Evolutionary conservation across 2,797 vertebrate species (phyloP), one percentile per base, ranked within the genome.

Genomic region (Triplophysa bombifrons): DNA sequence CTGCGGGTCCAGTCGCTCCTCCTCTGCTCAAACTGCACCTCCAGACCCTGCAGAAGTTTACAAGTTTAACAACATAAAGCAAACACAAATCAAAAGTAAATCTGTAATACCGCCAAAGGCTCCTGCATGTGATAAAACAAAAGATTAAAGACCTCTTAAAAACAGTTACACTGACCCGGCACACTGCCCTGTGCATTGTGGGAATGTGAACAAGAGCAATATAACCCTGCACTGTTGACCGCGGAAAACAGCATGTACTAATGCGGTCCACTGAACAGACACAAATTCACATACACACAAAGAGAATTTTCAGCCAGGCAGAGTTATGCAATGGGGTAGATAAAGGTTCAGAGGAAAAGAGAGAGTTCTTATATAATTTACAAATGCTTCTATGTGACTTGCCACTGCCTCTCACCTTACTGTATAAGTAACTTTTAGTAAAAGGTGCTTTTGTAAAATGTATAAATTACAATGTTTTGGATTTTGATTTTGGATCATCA

Each of bases 1-100:
- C 90, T 93, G 81, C 90, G 87, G 51, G 86, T 89, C 94, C 95
- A 97, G 85, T 92, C 84, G 2, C 81, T 84, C 73, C 85, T 91
- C 64, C 91, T 94, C 30, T 93, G 84, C 78, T 90, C 91, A 80
- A 96, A 88, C 51, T 92, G 89, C 72, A 85, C 17, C 78, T 84
- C 77, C 73, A 85, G 66, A 22, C 72, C 70, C 82, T 84, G 72
- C 48, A 9, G 2, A 41, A 78, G 60, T 74, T 72, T 19, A 75
- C 44, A 65, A 73, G 12, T 16, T 60, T 14, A 63, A 2, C 70
- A 9, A 25, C 22, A 20, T 5, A 30, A 70, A 53, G 41, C 10
- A 30, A 30, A 34, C 16, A 63, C 30, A 50, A 27, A 34, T 4
- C 19, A 48, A 46, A 11, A 72, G 20, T 7, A 78, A 22, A 9